These are phyloP conservation scores for Etheostoma spectabile DNA, from an alignment of 2,113 vertebrate genomes.

Conservation along the genomic window DNA sequence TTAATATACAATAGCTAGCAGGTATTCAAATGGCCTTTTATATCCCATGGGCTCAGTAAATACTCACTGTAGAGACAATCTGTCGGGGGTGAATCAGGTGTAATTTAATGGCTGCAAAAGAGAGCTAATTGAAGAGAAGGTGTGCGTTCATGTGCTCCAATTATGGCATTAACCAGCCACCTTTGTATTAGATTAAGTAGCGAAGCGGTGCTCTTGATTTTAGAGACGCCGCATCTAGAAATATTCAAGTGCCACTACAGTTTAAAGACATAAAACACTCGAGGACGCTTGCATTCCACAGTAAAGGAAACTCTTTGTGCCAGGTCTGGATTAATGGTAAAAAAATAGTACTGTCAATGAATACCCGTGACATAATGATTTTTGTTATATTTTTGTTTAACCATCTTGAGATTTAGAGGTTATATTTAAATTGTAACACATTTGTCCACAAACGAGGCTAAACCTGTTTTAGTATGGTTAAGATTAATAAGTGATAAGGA, in stretches of 20 bases:
- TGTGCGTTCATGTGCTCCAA: slow-evolving; percentile 65
- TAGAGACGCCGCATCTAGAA: slow-evolving; percentile 52
- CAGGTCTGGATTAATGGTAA: neutral
- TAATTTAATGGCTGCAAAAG: slow-evolving; percentile 63
- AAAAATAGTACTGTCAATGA: neutral
- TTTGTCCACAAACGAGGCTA: neutral
- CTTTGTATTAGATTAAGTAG: slow-evolving; percentile 68
- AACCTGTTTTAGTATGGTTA: neutral
- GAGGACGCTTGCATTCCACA: slow-evolving; percentile 9
- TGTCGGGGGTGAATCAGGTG: slow-evolving; percentile 55
- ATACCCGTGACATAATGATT: neutral
- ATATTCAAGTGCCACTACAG: slow-evolving; percentile 44
- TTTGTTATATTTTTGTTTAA: neutral
- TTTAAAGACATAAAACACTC: slow-evolving; percentile 47
- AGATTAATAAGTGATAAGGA: slow-evolving; percentile 29
- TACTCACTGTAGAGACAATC: slow-evolving; percentile 62
- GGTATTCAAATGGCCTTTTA: slow-evolving; percentile 52
- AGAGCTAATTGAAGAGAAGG: slow-evolving; percentile 67
- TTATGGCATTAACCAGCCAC: slow-evolving; percentile 67
- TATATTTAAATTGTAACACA: neutral
- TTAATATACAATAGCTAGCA: slow-evolving; percentile 44
- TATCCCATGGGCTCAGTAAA: slow-evolving; percentile 61
- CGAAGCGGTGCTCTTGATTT: slow-evolving; percentile 62
- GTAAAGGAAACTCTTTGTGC: slow-evolving; percentile 6
- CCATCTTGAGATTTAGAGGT: neutral